A percentile compares a stretch with the other conserved stretches of the same genome.
Conservation (phyloP, 2,797 vertebrate species). For the Bufotes viridis region DNA sequence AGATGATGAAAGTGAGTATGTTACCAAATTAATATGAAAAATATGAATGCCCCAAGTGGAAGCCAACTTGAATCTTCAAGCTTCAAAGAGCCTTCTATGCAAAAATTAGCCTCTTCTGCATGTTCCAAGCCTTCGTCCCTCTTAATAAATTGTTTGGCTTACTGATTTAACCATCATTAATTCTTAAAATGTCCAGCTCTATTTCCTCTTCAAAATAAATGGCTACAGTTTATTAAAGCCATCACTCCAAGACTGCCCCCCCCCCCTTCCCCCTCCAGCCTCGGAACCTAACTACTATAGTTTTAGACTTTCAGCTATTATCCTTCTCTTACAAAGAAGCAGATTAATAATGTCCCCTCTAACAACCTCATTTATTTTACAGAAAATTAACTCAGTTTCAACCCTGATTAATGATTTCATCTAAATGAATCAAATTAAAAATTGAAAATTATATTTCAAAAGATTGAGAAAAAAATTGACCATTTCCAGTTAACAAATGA, state of each 20-base stretch:
- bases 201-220: slow-evolving; percentile 76
- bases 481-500: slow-evolving; percentile 98
- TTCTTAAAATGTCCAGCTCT: slow-evolving; percentile 68
- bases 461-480: slow-evolving; percentile 91
- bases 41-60: background rate
- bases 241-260: slow-evolving; percentile 67
- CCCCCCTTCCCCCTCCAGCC: slow-evolving; percentile 61
- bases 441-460: slow-evolving; percentile 99
- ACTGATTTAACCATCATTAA: slow-evolving; percentile 64
- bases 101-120: background rate
- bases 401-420: slow-evolving; percentile 99
- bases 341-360: slow-evolving; percentile 96
- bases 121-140: slow-evolving; percentile 49
- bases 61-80: background rate
- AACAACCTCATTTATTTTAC: slow-evolving; percentile 99
- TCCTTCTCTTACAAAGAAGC: slow-evolving; percentile 80
- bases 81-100: background rate
- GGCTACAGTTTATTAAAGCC: slow-evolving; percentile 72
- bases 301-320: slow-evolving; percentile 79
- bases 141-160: slow-evolving; percentile 68
- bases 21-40: background rate
- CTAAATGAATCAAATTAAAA: slow-evolving; percentile 99
- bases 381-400: slow-evolving; percentile 99
- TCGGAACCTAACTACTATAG: slow-evolving; percentile 66
- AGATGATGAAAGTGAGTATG: background rate